Base-by-base conservation (phyloP, 2,797 vertebrate genomes). In the Darevskia mixta region DNA sequence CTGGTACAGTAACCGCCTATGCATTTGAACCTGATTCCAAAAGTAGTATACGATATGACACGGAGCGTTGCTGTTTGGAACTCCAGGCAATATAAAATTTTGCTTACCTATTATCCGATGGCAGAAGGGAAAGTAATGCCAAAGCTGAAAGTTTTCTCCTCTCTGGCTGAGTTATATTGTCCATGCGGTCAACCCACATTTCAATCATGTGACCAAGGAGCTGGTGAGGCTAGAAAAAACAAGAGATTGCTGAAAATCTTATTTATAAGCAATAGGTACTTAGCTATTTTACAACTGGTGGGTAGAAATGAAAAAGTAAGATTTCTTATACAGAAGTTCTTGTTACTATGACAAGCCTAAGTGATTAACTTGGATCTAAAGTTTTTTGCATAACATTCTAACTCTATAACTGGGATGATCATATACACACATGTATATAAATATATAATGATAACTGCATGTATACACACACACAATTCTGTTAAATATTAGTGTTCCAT, bases 151-250 rank as follows among this genome's bases (percentile, higher is more conserved):
- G 98, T 90, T 99, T 99, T 95, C 98, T 98, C 95, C 99, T 98
- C 96, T 99, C 99, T 25, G 99, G 98, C 94, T 99, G 98, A 76
- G 99, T 99, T 95, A 99, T 99, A 95, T 99, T 99, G 96, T 99
- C 99, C 98, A 99, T 98, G 83, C 98, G 98, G 95, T 99, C 98
- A 87, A 99, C 98, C 99, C 99, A 99, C 98, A 99, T 99, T 97
- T 99, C 99, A 94, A 99, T 98, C 95, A 99, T 91, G 77, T 93
- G 97, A 90, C 98, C 98, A 93, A 99, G 96, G 93, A 99, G 96
- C 90, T 98, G 98, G 90, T 98, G 98, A 93, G 97, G 94, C 99
- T 99, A 94, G 88, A 95, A 89, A 49, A 69, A 38, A 64, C n/a
- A 29, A 81, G 18, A 71, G 38, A 71, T 25, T 61, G 61, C 25